Evolutionary conservation across 2,888 invertebrate species (phyloP).

Genomic region (Dolomedes plantarius): DNA sequence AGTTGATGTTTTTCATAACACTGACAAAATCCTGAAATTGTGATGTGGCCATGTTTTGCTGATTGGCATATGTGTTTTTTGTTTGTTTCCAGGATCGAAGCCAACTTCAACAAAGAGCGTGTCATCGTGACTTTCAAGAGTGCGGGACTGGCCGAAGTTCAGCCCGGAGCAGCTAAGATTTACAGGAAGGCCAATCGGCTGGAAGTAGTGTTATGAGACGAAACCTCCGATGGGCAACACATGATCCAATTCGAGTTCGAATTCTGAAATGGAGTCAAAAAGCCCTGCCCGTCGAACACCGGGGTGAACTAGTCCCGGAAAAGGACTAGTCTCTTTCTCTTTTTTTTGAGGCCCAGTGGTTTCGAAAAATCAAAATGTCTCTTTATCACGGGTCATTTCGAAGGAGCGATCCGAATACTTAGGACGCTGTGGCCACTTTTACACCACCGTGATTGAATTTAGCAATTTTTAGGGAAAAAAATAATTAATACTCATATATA

Average conservation of each 20-base stretch:
- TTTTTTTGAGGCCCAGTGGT: slow-evolving; percentile 40
- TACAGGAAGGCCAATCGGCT: slow-evolving; percentile 83
- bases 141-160: slow-evolving; percentile 81
- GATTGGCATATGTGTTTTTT: no score
- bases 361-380: slow-evolving; percentile 42
- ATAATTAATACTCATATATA: slow-evolving; percentile 45
- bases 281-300: not conserved
- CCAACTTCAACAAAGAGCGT: slow-evolving; percentile 87
- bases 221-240: slow-evolving; percentile 26
- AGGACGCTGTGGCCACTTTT: slow-evolving; percentile 9
- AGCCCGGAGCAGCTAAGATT: slow-evolving; percentile 83
- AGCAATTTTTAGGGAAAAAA: slow-evolving; percentile 66
- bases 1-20: no score
- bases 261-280: slow-evolving; percentile 11
- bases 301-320: slow-evolving; percentile 17
- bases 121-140: slow-evolving; percentile 87
- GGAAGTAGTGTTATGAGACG: slow-evolving; percentile 81
- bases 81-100: slow-evolving; percentile 83
- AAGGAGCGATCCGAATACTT: not conserved
- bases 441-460: slow-evolving; percentile 62
- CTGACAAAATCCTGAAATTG: no score
- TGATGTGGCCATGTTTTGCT: no score
- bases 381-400: not conserved
- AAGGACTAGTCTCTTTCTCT: slow-evolving; percentile 15
- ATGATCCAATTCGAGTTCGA: slow-evolving; percentile 11